A percentile compares a stretch with the other conserved stretches of the same genome.
These are phyloP conservation scores for Cacatua alba DNA, from an alignment of 2,113 vertebrate species.

Conservation along the genomic window DNA sequence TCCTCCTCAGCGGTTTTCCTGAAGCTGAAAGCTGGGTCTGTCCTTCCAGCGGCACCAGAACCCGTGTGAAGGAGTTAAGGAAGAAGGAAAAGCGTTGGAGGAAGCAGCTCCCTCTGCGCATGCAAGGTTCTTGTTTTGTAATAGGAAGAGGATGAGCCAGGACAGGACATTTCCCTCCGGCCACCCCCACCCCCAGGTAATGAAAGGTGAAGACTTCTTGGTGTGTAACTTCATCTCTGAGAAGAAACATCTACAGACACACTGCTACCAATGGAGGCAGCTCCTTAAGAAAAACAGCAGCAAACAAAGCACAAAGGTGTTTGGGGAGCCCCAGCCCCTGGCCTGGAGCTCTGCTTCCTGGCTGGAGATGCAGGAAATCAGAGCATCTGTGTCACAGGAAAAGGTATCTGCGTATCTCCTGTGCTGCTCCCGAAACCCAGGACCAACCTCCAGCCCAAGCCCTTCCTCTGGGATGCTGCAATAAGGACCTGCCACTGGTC, in stretches of 20 bases:
- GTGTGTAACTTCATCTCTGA: not conserved
- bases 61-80: not conserved
- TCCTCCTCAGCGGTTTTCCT: not conserved
- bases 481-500: not conserved
- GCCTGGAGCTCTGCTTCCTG: not conserved
- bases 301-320: not conserved
- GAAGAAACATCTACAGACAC: not conserved
- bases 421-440: not conserved
- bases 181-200: rapidly evolving
- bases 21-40: not conserved
- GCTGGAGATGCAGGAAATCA: not conserved
- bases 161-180: not conserved
- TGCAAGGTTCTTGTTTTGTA: not conserved
- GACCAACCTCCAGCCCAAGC: not conserved
- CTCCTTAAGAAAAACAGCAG: not conserved
- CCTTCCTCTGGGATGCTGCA: not conserved
- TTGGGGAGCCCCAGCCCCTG: not conserved
- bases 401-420: not conserved
- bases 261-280: not conserved
- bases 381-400: not conserved
- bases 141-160: not conserved
- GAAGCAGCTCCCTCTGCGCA: not conserved
- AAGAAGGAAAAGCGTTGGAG: not conserved
- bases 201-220: not conserved
- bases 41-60: not conserved